Base-by-base conservation (phyloP, 2,888 invertebrate species). In the Epinotia bilunana region DNA sequence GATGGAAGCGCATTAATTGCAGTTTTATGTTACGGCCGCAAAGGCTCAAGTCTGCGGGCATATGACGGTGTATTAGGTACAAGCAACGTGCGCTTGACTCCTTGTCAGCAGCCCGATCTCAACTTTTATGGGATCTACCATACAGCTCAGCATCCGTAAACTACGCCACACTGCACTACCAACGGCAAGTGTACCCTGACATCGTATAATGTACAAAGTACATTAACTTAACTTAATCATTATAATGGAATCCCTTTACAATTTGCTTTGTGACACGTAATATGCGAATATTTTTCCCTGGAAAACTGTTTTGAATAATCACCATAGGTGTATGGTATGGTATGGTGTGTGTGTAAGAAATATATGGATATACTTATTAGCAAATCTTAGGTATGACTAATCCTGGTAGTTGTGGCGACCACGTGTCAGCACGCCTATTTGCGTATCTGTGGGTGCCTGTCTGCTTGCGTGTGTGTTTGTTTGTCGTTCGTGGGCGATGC, bases 351-450 rank as follows among this genome's bases (percentile, higher is more conserved):
- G n/a, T n/a, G n/a, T n/a, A n/a, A n/a, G n/a, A n/a, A n/a, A n/a
- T n/a, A n/a, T n/a, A n/a, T n/a, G n/a, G n/a, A n/a, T n/a, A n/a
- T n/a, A n/a, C 43, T 43, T 61, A 63, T 62, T 69, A 69, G n/a
- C 43, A 23, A 68, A 46, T 62, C 43, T 12, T 39, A 57, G 18
- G 46, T 61, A 61, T 60, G 74, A 69, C 68, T 73, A 68, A 68
- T 33, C 39, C 16, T 60, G 60, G 65, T 46, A 58, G 13, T 72
- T 3, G 33, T 20, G 16, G 53, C 11, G 60, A 64, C 49, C 70
- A 70, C 74, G 70, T 74, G 70, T 65, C 65, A 58, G 43, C 16
- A n/a, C 7, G 57, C 57, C 28, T 73, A 58, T 58, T 64, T 58
- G 58, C 33, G 58, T 65, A 33, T 64, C 65, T 16, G 62, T 60